Base-by-base conservation (phyloP, 2,113 vertebrate genomes). In the Synodontis membranacea region DNA sequence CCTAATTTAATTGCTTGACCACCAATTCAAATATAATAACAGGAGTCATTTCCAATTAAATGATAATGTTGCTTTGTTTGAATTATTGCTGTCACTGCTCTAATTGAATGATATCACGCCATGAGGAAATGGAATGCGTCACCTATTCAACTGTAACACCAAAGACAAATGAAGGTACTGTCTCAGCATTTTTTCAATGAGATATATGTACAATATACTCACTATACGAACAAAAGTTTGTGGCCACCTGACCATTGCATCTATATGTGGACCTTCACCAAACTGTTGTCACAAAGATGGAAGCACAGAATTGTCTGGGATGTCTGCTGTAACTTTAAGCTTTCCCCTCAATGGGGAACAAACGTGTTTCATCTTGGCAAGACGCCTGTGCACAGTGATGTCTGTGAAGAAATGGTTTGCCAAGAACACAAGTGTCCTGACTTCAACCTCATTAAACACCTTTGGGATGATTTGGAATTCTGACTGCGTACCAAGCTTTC, bases 11-110 rank as follows among this genome's bases (percentile, higher is more conserved):
- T 72, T 42, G 75, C 85, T 84, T 79, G 83, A 75, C 88, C 83
- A 37, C 83, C 81, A 88, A 86, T 86, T 86, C 80, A 83, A 88
- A 84, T 46, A 28, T 75, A 88, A 85, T 83, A 83, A 86, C 31
- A 31, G 75, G 64, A 75, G 46, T 80, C 75, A 84, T 89, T 89
- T 86, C 86, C 85, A 84, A 88, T 88, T 86, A 81, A 88, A 80
- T 84, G 39, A 84, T 88, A 88, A 86, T 89, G 82, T 80, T 83
- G 68, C 80, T 80, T 50, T 88, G 50, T 84, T 83, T 86, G 74
- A 70, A 83, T 84, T 86, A 75, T 81, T 89, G 85, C 75, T 74
- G 44, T 75, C 28, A 34, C 70, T 84, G 74, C 82, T 84, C 60
- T 86, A 86, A 88, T 84, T 72, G 75, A 84, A 54, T 54, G 85